Evolutionary conservation across 2,113 vertebrate genomes (phyloP).

Genomic region (Rhagologus leucostigma): DNA sequence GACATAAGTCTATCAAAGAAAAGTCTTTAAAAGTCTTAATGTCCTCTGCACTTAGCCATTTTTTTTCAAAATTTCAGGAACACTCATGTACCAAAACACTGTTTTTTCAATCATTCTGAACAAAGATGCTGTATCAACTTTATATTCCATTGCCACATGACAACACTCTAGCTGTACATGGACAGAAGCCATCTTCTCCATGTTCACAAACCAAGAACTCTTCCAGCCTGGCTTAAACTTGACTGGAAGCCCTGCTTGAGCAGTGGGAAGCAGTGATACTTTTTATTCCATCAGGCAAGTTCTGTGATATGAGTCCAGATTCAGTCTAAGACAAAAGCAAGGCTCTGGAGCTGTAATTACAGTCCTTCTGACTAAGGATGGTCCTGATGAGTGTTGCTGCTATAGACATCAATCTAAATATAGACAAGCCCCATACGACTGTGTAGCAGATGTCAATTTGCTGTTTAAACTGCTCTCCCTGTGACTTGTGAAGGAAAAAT

Average conservation of each 20-base stretch:
- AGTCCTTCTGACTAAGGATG: background rate
- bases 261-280: background rate
- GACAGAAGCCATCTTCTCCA: background rate
- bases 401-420: background rate
- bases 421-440: background rate
- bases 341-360: background rate
- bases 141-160: background rate
- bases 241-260: background rate
- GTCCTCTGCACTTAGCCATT: background rate
- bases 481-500: background rate
- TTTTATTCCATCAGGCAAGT: background rate
- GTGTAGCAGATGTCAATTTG: background rate
- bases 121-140: background rate
- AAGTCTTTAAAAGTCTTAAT: background rate
- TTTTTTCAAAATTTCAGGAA: background rate
- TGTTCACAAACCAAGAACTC: background rate
- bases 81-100: background rate
- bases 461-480: conserved; percentile 6
- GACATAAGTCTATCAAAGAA: background rate
- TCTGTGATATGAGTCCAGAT: background rate
- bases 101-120: background rate
- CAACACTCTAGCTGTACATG: background rate
- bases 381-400: background rate
- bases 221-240: background rate
- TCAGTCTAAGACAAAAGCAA: background rate